Conservation (phyloP, 2,888 invertebrate genomes). For the Drosophila neotestacea region DNA sequence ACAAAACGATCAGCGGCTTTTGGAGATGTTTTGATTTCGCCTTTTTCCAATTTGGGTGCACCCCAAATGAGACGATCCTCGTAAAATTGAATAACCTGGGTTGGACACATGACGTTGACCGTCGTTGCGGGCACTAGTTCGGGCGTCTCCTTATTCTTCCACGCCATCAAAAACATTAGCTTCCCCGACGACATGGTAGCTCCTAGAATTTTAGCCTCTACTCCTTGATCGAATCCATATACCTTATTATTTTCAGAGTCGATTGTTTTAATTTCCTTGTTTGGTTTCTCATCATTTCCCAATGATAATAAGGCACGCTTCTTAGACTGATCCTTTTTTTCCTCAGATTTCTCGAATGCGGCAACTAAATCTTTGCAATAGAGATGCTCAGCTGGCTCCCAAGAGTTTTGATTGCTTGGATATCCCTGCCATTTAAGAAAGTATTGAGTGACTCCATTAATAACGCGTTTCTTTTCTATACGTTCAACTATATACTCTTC, state of each 20-base stretch:
- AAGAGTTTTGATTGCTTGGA: slow-evolving; percentile 95
- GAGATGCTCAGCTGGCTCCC: slow-evolving; percentile 97
- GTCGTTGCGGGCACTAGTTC: slow-evolving; percentile 94
- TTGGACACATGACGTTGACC: slow-evolving; percentile 94
- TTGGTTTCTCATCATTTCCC: slow-evolving; percentile 62
- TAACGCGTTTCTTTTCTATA: slow-evolving; percentile 93
- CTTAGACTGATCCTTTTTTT: slow-evolving; percentile 85
- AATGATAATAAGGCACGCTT: slow-evolving; percentile 82
- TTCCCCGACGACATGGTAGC: slow-evolving; percentile 97
- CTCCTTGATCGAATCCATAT: slow-evolving; percentile 91
- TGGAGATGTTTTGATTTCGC: not conserved
- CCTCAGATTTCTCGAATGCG: slow-evolving; percentile 92
- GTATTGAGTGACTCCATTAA: slow-evolving; percentile 90
- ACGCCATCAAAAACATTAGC: slow-evolving; percentile 96
- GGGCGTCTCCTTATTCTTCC: slow-evolving; percentile 95
- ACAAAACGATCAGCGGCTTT: not conserved
- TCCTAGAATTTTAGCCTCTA: slow-evolving; percentile 93
- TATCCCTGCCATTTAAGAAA: slow-evolving; percentile 93
- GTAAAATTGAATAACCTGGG: slow-evolving; percentile 95
- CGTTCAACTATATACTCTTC: slow-evolving; percentile 96
- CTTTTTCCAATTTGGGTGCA: not conserved
- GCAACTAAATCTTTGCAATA: slow-evolving; percentile 95
- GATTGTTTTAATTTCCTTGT: not conserved
- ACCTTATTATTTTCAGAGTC: slow-evolving; percentile 40
- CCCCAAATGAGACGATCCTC: slow-evolving; percentile 92